Percentiles rank a stretch among this genome's conserved stretches.
phyloP scores from a whole-genome alignment of 2,888 invertebrate species.

The Pegoplata infirma region DNA sequence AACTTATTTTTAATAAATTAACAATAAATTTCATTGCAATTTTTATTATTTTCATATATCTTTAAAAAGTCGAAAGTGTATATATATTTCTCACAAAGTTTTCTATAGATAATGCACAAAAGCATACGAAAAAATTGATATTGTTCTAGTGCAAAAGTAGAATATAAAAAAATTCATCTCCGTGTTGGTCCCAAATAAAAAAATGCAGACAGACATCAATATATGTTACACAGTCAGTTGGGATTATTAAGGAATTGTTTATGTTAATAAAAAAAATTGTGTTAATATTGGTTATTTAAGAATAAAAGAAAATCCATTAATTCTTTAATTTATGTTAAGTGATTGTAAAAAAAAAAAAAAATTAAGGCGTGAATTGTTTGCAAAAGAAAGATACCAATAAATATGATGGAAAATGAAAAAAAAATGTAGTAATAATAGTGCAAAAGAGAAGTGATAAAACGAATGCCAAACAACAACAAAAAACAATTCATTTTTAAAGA shows the following conservation, averaged over 20 bases:
- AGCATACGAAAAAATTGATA: background rate
- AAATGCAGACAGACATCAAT: constrained; percentile 42
- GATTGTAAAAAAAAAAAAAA: constrained; percentile 28
- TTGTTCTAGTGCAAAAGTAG: constrained; percentile 42
- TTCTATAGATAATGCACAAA: background rate
- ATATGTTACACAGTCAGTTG: background rate
- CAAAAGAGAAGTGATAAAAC: constrained; percentile 56
- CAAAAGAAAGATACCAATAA: constrained; percentile 53
- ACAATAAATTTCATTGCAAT: constrained; percentile 18
- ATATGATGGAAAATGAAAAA: constrained; percentile 41
- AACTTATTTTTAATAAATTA: constrained; percentile 46
- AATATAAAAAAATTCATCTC: constrained; percentile 46
- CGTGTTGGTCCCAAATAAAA: constrained; percentile 55
- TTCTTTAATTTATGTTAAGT: constrained; percentile 3
- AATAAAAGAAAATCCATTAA: constrained; percentile 1
- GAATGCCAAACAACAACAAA: constrained; percentile 47
- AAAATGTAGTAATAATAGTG: constrained; percentile 53
- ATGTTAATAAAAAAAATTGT: background rate
- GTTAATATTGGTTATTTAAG: background rate
- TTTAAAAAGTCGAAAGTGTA: no score
- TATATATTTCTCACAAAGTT: no score
- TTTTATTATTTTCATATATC: constrained; percentile 5
- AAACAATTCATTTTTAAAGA: constrained; percentile 27
- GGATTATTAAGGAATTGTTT: background rate
- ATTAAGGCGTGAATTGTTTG: constrained; percentile 63